These are phyloP conservation scores for Ips nitidus DNA, from an alignment of 1,140 invertebrate genomes.

Conservation along the genomic window DNA sequence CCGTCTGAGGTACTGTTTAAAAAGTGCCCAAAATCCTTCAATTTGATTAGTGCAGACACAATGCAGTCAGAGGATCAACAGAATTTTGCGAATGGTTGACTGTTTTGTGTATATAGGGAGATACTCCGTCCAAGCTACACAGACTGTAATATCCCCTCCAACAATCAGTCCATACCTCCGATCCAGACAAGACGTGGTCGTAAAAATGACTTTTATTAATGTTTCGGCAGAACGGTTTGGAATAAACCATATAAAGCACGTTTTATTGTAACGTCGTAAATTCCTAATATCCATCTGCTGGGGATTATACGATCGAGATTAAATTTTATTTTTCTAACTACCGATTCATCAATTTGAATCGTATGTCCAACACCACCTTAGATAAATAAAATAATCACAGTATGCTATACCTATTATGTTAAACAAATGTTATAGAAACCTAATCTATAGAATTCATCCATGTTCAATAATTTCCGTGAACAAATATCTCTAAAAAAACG, in stretches of 20 bases:
- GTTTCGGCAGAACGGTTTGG: too few relatives aligned
- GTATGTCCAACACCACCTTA: not conserved
- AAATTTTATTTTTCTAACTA: not conserved
- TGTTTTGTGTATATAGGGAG: slow-evolving; percentile 11
- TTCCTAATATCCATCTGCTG: not conserved
- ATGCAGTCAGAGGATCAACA: not conserved
- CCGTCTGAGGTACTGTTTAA: slow-evolving; percentile 3
- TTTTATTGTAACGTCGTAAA: too few relatives aligned
- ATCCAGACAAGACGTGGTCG: too few relatives aligned
- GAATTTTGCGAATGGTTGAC: slow-evolving; percentile 5
- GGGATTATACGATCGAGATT: not conserved
- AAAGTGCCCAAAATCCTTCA: not conserved
- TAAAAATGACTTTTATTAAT: too few relatives aligned
- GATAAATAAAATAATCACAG: not conserved
- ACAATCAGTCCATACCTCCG: too few relatives aligned
- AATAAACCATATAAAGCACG: too few relatives aligned
- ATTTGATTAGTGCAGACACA: slow-evolving; percentile 1
- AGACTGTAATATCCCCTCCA: too few relatives aligned
- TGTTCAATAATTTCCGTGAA: too few relatives aligned
- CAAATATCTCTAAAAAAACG: not conserved
- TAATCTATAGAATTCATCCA: not conserved
- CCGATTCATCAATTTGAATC: not conserved
- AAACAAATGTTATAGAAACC: not conserved
- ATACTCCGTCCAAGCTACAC: not conserved
- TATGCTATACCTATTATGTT: not conserved